Base-by-base conservation (phyloP, 2,888 invertebrate species). In the Xylota sylvarum region DNA sequence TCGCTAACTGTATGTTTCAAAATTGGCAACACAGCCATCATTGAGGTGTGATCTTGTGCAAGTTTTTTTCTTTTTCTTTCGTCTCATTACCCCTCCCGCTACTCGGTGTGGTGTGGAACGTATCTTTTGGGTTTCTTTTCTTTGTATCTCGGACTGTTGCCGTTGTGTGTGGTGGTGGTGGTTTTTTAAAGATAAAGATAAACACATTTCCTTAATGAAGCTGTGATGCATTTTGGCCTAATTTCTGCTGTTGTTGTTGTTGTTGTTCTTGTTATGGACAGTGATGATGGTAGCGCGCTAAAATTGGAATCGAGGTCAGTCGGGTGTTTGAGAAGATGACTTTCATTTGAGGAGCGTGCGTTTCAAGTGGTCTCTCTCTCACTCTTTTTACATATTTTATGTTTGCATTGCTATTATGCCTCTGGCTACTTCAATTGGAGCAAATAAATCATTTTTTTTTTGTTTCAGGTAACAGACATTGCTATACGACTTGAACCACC, bases 281-380 rank as follows among this genome's bases (percentile, higher is more conserved):
- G 23, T 62, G 40, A 64, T 64, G 65, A 40, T 65, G 72, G 27
- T n/a, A 70, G 46, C 74, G 43, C 73, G 69, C 64, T 80, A 58
- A 85, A 80, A 70, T 76, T 69, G 60, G 76, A 81, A 85, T 72
- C 72, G 76, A 85, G 85, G 85, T 81, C 76, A 85, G 85, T 72
- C 52, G 62, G 81, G 60, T 77, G 85, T 60, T 73, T 72, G 46
- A 73, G 69, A 62, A 60, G 80, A 76, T 85, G 81, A 85, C 81
- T 85, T 85, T 85, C 85, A 77, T 85, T 81, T 60, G 70, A 50
- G 40, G 46, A 65, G 84, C 43, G 30, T 58, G 46, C 12, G 64
- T 64, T 78, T 64, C 32, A 40, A 79, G 85, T 76, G 67, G 70
- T 72, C 67, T 72, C 72, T 65, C 30, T 19, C 58, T 14, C 14